These are phyloP conservation scores for Antedon mediterranea DNA, from an alignment of 53 echinoderm and acorn worm genomes.

Conservation along the genomic window DNA sequence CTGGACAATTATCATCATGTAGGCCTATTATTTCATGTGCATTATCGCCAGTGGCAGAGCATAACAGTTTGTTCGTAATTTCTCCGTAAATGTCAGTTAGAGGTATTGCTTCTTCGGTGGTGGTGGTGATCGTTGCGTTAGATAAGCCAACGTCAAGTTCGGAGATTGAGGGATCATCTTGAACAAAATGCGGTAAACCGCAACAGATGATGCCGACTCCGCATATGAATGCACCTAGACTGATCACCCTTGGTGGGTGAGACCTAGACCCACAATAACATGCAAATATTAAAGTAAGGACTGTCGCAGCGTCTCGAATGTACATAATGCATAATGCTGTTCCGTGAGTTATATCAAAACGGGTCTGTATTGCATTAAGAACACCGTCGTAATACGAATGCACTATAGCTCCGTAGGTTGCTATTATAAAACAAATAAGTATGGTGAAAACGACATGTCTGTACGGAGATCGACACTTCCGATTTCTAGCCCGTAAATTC, in stretches of 20 bases:
- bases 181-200: slow-evolving; percentile 61
- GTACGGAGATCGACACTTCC: neutral
- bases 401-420: neutral
- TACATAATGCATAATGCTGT: neutral
- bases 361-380: neutral
- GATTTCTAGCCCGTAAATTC: neutral
- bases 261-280: neutral
- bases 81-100: neutral
- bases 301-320: neutral
- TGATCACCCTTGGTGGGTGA: slow-evolving; percentile 51
- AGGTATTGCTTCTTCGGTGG: neutral
- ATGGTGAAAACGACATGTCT: neutral
- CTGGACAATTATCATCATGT: neutral
- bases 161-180: neutral
- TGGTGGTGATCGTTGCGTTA: neutral
- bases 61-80: neutral
- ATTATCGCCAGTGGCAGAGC: neutral
- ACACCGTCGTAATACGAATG: neutral
- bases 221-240: slow-evolving; percentile 38
- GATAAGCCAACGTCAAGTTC: neutral
- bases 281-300: neutral
- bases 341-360: neutral
- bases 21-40: neutral
- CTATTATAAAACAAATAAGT: neutral
- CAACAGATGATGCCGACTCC: slow-evolving; percentile 51